Evolutionary conservation across 2,113 vertebrate species (phyloP).

Genomic region (Myotis davidii): DNA sequence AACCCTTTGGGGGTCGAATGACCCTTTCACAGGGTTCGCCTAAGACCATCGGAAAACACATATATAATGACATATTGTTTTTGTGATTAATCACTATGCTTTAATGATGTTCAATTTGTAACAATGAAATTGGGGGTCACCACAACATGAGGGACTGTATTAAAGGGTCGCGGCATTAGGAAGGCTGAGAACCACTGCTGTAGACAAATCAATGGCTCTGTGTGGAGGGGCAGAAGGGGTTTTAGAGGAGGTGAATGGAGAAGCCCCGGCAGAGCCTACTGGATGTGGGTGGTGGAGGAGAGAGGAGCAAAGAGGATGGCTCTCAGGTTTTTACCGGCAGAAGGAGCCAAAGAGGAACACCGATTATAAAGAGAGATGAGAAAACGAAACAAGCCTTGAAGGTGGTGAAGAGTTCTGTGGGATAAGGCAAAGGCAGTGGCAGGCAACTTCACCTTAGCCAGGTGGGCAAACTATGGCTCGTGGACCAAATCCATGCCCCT

Average conservation of each 20-base stretch:
- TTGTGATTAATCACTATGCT: no score
- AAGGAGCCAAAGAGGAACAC: background rate
- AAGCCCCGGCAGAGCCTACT: background rate
- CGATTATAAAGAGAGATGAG: background rate
- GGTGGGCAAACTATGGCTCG: background rate
- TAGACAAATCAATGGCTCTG: background rate
- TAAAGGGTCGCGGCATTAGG: no score
- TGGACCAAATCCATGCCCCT: background rate
- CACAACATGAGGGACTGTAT: no score
- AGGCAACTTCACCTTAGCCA: background rate
- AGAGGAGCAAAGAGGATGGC: background rate
- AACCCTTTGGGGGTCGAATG: no score
- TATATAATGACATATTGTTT: no score
- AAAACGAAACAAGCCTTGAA: background rate
- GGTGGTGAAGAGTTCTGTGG: background rate
- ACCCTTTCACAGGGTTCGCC: no score
- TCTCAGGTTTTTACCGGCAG: background rate
- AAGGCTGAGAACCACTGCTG: no score
- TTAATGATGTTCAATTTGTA: no score
- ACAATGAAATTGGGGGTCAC: no score
- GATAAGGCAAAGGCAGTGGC: background rate
- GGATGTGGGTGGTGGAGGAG: background rate
- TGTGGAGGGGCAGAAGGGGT: background rate
- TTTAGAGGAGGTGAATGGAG: background rate
- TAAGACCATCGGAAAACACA: no score